Conservation (phyloP, 37 sponge, comb jelly and placozoan genomes). For the Geodia barretti region DNA sequence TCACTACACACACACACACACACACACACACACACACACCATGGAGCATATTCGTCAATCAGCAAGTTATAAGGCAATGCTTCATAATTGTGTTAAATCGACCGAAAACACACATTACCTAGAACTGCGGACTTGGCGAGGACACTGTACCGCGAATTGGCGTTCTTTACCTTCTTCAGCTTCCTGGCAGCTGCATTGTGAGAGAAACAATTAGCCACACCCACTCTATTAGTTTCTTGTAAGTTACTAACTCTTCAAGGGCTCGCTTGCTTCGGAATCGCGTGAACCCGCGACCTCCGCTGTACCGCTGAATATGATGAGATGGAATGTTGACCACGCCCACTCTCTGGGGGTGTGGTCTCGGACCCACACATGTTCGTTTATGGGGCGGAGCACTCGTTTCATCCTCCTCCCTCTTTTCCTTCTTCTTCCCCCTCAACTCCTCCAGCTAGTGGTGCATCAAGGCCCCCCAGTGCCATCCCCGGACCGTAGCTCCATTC, state of each 20-base stretch:
- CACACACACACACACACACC: neutral
- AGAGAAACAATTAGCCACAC: too few relatives aligned
- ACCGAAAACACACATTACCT: too few relatives aligned
- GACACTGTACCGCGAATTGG: neutral
- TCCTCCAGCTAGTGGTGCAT: too few relatives aligned
- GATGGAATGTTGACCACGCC: neutral
- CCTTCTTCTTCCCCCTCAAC: neutral
- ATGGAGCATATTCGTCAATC: too few relatives aligned
- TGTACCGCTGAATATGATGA: neutral
- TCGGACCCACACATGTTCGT: neutral
- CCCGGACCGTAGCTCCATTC: slow-evolving; percentile 24
- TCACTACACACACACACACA: neutral
- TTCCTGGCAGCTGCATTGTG: slow-evolving; percentile 20
- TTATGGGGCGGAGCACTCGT: neutral
- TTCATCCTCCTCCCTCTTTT: neutral
- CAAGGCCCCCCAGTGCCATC: slow-evolving; percentile 18
- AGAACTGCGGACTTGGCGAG: neutral
- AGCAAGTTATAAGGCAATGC: too few relatives aligned
- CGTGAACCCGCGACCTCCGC: slow-evolving; percentile 27
- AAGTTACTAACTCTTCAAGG: too few relatives aligned
- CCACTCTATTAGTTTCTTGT: too few relatives aligned
- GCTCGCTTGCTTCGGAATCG: neutral
- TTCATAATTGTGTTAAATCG: too few relatives aligned
- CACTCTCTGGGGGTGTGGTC: too few relatives aligned
- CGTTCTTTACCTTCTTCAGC: neutral